A percentile compares a stretch with the other conserved stretches of the same genome.
Conservation (phyloP, 1,140 invertebrate genomes). For the Megalopta genalis region DNA sequence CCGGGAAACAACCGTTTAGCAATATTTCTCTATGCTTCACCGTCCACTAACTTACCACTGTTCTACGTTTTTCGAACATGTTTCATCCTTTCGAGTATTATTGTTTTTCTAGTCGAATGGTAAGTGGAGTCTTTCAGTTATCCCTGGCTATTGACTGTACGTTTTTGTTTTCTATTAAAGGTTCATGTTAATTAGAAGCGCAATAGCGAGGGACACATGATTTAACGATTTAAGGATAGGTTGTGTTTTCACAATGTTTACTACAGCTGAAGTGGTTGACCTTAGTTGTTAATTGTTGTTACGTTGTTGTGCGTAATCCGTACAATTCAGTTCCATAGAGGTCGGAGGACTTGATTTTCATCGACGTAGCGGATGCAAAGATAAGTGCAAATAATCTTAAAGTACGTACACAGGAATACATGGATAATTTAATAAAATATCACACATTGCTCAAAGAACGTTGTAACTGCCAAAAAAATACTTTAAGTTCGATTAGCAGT, state of each 20-base stretch:
- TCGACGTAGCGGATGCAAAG: background rate
- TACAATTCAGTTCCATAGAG: background rate
- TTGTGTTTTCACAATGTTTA: background rate
- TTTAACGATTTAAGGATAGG: background rate
- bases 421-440: slow-evolving; percentile 39
- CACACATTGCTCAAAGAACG: slow-evolving; percentile 40
- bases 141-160: background rate
- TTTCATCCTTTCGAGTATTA: background rate
- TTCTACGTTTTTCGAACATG: slow-evolving; percentile 14
- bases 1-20: slow-evolving; percentile 91
- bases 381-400: slow-evolving; percentile 31
- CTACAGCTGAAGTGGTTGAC: slow-evolving; percentile 1
- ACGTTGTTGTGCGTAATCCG: background rate
- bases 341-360: background rate
- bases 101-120: background rate
- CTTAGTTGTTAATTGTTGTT: background rate
- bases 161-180: too few species aligned
- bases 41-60: slow-evolving; percentile 70
- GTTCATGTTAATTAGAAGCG: background rate
- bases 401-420: slow-evolving; percentile 20
- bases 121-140: background rate
- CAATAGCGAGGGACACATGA: background rate
- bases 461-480: slow-evolving; percentile 41
- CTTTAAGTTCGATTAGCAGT: slow-evolving; percentile 37
- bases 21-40: slow-evolving; percentile 73